Conservation (phyloP, 2,797 vertebrate genomes). For the Leptoclinus maculatus region DNA sequence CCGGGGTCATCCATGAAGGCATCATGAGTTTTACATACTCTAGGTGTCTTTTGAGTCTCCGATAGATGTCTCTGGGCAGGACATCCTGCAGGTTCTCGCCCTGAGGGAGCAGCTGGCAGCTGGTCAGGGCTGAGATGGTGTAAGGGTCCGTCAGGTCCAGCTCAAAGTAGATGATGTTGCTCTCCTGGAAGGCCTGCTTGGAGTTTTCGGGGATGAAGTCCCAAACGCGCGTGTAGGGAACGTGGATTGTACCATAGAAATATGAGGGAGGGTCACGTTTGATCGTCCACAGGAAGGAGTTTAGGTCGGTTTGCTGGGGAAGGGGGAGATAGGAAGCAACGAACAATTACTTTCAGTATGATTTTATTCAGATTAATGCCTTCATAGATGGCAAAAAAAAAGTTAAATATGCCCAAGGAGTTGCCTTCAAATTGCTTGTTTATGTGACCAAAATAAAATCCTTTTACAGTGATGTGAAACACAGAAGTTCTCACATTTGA, state of each 20-base stretch:
- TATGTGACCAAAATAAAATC: background rate
- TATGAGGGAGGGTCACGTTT: constrained; percentile 91
- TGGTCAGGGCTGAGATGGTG: constrained; percentile 89
- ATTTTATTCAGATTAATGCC: background rate
- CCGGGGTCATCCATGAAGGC: constrained; percentile 92
- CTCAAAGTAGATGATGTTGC: constrained; percentile 91
- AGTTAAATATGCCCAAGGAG: background rate
- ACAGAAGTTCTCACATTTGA: background rate
- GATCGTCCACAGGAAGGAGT: constrained; percentile 95
- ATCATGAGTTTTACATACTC: constrained; percentile 93
- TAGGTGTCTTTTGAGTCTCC: constrained; percentile 87
- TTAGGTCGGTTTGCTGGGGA: constrained; percentile 89
- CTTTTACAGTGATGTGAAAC: background rate
- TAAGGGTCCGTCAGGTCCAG: constrained; percentile 92
- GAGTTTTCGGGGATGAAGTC: constrained; percentile 92
- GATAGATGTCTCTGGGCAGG: constrained; percentile 89
- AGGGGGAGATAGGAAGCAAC: background rate
- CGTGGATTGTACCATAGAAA: constrained; percentile 93
- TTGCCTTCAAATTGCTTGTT: background rate
- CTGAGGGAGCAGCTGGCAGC: constrained; percentile 90
- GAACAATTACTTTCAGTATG: background rate
- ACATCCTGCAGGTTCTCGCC: constrained; percentile 91
- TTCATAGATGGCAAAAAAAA: background rate
- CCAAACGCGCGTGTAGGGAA: constrained; percentile 91
- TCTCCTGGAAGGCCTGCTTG: constrained; percentile 92